Conservation (phyloP, 2,113 vertebrate genomes). For the Chiloscyllium plagiosum region DNA sequence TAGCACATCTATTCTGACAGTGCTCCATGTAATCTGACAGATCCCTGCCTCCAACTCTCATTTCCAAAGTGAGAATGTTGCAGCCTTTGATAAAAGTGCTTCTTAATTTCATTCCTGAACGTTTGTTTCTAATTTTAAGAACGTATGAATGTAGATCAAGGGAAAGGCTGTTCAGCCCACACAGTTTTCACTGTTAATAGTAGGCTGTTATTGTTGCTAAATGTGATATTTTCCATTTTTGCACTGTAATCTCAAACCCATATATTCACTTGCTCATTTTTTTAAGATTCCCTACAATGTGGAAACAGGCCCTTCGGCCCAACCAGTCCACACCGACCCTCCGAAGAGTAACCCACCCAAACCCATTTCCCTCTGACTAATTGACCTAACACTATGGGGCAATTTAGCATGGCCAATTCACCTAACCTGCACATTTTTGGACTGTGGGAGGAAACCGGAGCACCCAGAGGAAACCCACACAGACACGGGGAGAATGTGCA, state of each 20-base stretch:
- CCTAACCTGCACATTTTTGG: no score
- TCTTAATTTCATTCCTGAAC: background rate
- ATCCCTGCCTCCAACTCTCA: background rate
- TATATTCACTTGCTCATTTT: background rate
- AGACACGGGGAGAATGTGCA: no score
- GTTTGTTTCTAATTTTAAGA: background rate
- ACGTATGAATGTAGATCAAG: background rate
- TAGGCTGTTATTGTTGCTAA: background rate
- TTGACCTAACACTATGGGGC: no score
- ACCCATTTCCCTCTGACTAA: no score
- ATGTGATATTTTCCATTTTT: background rate
- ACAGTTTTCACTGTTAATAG: background rate
- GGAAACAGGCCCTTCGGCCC: no score
- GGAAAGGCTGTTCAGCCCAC: background rate
- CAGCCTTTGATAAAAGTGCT: background rate
- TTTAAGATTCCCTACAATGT: no score
- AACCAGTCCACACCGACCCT: no score
- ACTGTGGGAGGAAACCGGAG: no score
- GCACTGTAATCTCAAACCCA: background rate
- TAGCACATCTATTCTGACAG: background rate
- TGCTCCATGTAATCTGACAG: no score
- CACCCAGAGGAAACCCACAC: no score
- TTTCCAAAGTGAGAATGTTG: background rate
- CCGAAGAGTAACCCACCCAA: no score
- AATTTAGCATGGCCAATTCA: no score